Conservation (phyloP, 2,797 vertebrate species). For the Muraenolepis orangiensis region DNA sequence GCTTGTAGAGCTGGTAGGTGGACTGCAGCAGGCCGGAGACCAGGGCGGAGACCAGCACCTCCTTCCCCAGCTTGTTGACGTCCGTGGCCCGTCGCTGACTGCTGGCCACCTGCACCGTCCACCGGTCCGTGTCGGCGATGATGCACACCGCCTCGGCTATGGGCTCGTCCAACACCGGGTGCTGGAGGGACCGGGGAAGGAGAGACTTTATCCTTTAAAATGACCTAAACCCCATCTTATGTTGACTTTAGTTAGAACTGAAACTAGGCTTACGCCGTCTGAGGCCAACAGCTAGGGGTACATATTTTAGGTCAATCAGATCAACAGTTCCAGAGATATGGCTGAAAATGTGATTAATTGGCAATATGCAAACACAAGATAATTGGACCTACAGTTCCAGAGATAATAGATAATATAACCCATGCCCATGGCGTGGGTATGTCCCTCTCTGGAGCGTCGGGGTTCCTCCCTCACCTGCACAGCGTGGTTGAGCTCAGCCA, state of each 20-base stretch:
- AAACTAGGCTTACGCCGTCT: too few species aligned
- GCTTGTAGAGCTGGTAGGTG: slow-evolving; percentile 96
- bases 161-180: slow-evolving; percentile 96
- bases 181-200: too few species aligned
- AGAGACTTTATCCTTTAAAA: neutral
- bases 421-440: neutral
- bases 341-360: too few species aligned
- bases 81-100: slow-evolving; percentile 91
- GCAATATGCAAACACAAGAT: too few species aligned
- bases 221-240: neutral
- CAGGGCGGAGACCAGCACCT: slow-evolving; percentile 94
- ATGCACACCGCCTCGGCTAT: slow-evolving; percentile 98
- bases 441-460: neutral
- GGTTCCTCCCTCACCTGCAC: slow-evolving; percentile 83
- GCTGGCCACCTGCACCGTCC: slow-evolving; percentile 97
- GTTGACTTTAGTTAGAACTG: neutral
- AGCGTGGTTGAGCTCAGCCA: slow-evolving; percentile 88
- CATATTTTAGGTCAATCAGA: too few species aligned
- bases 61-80: slow-evolving; percentile 90
- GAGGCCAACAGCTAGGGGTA: too few species aligned
- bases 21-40: slow-evolving; percentile 93
- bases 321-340: too few species aligned
- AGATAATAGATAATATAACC: too few species aligned
- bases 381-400: too few species aligned
- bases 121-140: slow-evolving; percentile 95